phyloP scores from a whole-genome alignment of 2,888 invertebrate species.

The Stenoptilia bipunctidactyla region DNA sequence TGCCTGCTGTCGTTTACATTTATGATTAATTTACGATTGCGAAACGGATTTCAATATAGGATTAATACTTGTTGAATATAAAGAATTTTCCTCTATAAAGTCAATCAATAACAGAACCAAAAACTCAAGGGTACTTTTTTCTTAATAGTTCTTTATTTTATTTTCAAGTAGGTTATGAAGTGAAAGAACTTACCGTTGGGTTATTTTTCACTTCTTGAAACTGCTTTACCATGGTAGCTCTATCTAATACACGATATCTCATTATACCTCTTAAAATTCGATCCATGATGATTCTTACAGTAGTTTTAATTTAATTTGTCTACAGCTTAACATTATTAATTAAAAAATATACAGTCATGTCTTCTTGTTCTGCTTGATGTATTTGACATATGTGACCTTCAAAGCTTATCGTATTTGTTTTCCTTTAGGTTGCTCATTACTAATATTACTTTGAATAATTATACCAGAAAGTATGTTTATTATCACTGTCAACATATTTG shows the following conservation, averaged over 20 bases:
- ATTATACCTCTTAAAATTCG: constrained; percentile 91
- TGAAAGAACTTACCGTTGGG: constrained; percentile 79
- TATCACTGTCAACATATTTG: background rate
- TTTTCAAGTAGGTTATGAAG: no score
- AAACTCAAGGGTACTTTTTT: no score
- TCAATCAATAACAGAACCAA: no score
- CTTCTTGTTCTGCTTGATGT: constrained; percentile 14
- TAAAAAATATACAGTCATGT: no score
- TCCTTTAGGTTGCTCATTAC: background rate
- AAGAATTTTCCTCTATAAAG: no score
- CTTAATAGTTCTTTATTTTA: no score
- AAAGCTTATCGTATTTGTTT: constrained; percentile 42
- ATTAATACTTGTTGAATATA: no score
- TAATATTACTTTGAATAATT: background rate
- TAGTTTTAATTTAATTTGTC: no score
- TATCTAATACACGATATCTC: constrained; percentile 85
- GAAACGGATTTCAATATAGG: no score
- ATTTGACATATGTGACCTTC: constrained; percentile 62
- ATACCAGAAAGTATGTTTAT: background rate
- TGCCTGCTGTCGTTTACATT: no score
- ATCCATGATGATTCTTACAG: constrained; percentile 72
- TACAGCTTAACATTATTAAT: background rate
- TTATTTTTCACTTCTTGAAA: constrained; percentile 90
- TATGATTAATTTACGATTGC: no score
- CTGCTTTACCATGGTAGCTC: constrained; percentile 91